A percentile compares a stretch with the other conserved stretches of the same genome.
phyloP scores from a whole-genome alignment of 2,797 vertebrate genomes.

The Bradypodion pumilum region DNA sequence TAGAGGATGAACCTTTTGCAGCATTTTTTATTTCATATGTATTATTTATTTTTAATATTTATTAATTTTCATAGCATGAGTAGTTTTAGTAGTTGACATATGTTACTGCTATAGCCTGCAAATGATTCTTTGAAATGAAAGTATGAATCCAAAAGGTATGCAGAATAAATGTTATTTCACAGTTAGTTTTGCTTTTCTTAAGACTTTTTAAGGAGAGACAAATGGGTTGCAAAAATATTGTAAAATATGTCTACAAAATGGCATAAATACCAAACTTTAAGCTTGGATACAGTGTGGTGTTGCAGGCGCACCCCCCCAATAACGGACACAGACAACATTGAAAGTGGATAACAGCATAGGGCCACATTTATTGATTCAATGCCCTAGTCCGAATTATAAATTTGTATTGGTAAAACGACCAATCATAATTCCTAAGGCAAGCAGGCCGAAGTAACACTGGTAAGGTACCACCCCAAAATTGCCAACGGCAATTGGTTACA shows the following conservation, averaged over 20 bases:
- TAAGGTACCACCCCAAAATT: no score
- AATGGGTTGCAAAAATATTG: neutral
- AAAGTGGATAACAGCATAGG: no score
- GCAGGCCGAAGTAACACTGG: no score
- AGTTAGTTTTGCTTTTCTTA: neutral
- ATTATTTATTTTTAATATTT: no score
- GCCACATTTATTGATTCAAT: no score
- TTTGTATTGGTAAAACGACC: no score
- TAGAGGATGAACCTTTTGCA: neutral
- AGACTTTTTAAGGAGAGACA: neutral
- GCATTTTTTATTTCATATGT: no score
- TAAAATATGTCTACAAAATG: neutral
- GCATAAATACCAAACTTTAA: neutral
- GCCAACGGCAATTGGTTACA: no score
- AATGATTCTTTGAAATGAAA: neutral
- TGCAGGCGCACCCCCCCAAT: no score
- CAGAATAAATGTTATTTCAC: neutral
- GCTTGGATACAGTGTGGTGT: neutral
- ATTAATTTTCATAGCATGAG: neutral
- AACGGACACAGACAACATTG: no score
- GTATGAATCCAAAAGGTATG: neutral
- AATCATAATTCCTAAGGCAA: no score
- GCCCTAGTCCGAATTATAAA: no score
- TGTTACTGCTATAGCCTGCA: neutral
- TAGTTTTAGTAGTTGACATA: neutral